These are phyloP conservation scores for Selenia dentaria DNA, from an alignment of 2,888 invertebrate genomes.

Conservation along the genomic window DNA sequence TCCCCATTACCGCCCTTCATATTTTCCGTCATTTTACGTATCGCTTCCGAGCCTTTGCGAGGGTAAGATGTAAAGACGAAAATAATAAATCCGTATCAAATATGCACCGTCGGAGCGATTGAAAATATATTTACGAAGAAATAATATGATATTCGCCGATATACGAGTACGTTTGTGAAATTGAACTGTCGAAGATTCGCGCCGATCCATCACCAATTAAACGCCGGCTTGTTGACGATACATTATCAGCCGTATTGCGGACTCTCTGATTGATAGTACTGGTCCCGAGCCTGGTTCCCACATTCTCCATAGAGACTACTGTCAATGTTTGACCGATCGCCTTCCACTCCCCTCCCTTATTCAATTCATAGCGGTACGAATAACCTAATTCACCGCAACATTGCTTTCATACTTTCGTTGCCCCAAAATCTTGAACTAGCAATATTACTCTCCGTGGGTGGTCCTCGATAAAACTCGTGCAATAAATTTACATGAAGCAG, in stretches of 20 bases:
- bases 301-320: conserved; percentile 57
- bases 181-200: conserved; percentile 52
- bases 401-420: conserved; percentile 37
- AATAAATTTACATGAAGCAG: conserved; percentile 54
- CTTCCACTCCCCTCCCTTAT: conserved; percentile 36
- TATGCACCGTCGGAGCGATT: conserved; percentile 72
- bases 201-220: conserved; percentile 81
- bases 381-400: conserved; percentile 41
- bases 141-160: conserved; percentile 54
- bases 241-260: conserved; percentile 72
- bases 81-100: conserved; percentile 82
- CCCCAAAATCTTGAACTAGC: conserved; percentile 46
- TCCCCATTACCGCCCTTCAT: conserved; percentile 81
- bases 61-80: conserved; percentile 77
- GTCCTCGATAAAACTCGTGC: conserved; percentile 49
- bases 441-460: conserved; percentile 43
- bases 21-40: conserved; percentile 83
- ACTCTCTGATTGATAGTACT: conserved; percentile 76
- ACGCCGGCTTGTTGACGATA: conserved; percentile 74
- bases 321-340: conserved; percentile 68
- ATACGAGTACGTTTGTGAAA: too few species aligned
- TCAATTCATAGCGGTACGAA: conserved; percentile 46
- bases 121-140: conserved; percentile 59
- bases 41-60: conserved; percentile 77
- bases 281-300: conserved; percentile 56